Base-by-base conservation (phyloP, 2,113 vertebrate genomes). In the Amazona vittata region DNA sequence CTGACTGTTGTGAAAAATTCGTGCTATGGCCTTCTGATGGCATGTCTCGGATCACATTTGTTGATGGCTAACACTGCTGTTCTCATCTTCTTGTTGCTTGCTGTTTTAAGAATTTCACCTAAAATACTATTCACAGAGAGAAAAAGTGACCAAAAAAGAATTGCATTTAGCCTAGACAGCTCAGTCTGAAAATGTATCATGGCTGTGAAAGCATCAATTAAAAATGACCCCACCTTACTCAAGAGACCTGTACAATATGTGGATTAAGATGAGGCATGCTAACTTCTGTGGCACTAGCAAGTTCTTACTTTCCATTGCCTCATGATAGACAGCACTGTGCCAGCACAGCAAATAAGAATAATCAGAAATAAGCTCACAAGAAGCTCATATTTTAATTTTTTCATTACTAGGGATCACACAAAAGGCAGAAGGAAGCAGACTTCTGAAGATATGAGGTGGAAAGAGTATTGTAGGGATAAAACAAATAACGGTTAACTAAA, bases 401-500 rank as follows among this genome's bases (percentile, higher is more conserved):
- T 96, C 93, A 80, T 94, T 94, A 91, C 68, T 76, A 67, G n/a
- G 49, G 65, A 93, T 96, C 91, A 96, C 78, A 83, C 20, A 9
- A 94, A 90, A 97, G 44, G 70, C 93, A 95, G 83, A 90, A 90
- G 43, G 57, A 93, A 92, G 92, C 49, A 94, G 63, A 76, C 74
- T 87, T 97, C 75, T 94, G 80, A 91, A 62, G 33, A 43, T 80
- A 91, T 12, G n/a, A 31, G 49, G 35, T 35, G 79, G 39, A 87
- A 70, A 76, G 18, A 91, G n/a, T 73, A 84, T 75, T 94, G 57
- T 44, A 37, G 55, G 71, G 65, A 93, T 96, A 83, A 94, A 84
- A 91, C 67, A 96, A 97, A 94, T 86, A 94, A 89, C 77, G 89
- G 75, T 96, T 91, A 88, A 91, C 81, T 91, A 83, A 83, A 93